Evolutionary conservation across 2,797 vertebrate species (phyloP).

Genomic region (Sebastes taczanowskii): DNA sequence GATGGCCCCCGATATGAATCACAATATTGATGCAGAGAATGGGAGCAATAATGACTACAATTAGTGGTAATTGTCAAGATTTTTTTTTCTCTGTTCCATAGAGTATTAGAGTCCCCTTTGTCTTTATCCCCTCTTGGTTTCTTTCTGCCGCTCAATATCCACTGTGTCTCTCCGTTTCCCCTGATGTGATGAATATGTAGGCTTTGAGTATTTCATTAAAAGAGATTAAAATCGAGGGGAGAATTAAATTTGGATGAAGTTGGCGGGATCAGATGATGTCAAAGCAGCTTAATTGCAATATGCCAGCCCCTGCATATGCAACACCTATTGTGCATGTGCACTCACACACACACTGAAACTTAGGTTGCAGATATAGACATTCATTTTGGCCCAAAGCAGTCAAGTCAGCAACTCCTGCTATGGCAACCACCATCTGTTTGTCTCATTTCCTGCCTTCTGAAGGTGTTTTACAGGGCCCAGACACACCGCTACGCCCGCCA

Average conservation of each 20-base stretch:
- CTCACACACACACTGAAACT: neutral
- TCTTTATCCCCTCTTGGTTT: slow-evolving; percentile 68
- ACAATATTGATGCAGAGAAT: slow-evolving; percentile 83
- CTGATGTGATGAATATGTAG: slow-evolving; percentile 61
- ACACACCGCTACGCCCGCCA: slow-evolving; percentile 27
- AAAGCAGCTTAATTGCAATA: slow-evolving; percentile 67
- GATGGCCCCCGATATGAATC: slow-evolving; percentile 82
- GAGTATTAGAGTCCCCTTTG: slow-evolving; percentile 65
- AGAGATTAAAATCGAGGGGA: slow-evolving; percentile 74
- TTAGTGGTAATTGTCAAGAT: slow-evolving; percentile 79
- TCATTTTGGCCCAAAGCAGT: slow-evolving; percentile 62
- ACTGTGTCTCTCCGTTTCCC: slow-evolving; percentile 48
- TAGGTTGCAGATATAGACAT: slow-evolving; percentile 62
- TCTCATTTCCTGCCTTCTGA: slow-evolving; percentile 58
- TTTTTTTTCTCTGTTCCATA: slow-evolving; percentile 60
- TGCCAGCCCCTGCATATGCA: slow-evolving; percentile 30
- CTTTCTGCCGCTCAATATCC: slow-evolving; percentile 53
- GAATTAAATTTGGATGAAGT: slow-evolving; percentile 78
- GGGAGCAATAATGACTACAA: slow-evolving; percentile 80
- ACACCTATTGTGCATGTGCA: slow-evolving; percentile 6
- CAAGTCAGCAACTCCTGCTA: slow-evolving; percentile 64
- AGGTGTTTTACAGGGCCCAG: slow-evolving; percentile 60
- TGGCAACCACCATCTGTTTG: slow-evolving; percentile 72
- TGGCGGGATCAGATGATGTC: slow-evolving; percentile 61
- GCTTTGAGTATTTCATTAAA: slow-evolving; percentile 75